phyloP scores from a whole-genome alignment of 2,113 vertebrate genomes.

The Epinephelus cyanopodus region DNA sequence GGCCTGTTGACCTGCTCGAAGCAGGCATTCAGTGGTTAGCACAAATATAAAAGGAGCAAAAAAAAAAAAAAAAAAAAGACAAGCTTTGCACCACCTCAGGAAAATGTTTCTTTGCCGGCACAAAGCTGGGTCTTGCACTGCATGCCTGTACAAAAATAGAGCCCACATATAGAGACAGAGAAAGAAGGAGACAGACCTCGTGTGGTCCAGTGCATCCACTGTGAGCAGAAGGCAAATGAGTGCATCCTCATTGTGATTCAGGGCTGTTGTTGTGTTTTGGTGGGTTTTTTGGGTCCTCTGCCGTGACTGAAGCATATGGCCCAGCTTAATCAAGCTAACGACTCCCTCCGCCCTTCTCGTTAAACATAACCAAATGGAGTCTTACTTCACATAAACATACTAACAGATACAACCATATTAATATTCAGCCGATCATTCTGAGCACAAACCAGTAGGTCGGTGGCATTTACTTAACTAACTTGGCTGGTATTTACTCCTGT shows the following conservation, averaged over 20 bases:
- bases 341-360: constrained; percentile 63
- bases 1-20: not conserved
- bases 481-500: constrained; percentile 70
- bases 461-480: constrained; percentile 74
- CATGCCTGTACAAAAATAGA: constrained; percentile 18
- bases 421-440: constrained; percentile 53
- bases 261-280: constrained; percentile 59
- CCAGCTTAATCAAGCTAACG: constrained; percentile 77
- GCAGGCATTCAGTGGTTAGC: not conserved
- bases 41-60: constrained; percentile 30
- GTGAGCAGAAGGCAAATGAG: constrained; percentile 74
- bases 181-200: constrained; percentile 33
- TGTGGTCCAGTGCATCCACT: constrained; percentile 55
- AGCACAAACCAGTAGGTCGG: constrained; percentile 55
- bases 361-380: constrained; percentile 56
- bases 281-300: constrained; percentile 54
- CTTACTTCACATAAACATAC: constrained; percentile 33
- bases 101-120: constrained; percentile 39
- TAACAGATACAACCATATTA: constrained; percentile 45
- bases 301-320: constrained; percentile 74
- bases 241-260: constrained; percentile 78
- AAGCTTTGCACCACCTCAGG: not conserved
- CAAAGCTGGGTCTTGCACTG: constrained; percentile 15
- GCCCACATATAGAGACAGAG: constrained; percentile 8
- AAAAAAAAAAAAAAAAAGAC: constrained; percentile 6